These are phyloP conservation scores for Cerastoderma edule DNA, from an alignment of 2,888 invertebrate genomes.

Conservation along the genomic window DNA sequence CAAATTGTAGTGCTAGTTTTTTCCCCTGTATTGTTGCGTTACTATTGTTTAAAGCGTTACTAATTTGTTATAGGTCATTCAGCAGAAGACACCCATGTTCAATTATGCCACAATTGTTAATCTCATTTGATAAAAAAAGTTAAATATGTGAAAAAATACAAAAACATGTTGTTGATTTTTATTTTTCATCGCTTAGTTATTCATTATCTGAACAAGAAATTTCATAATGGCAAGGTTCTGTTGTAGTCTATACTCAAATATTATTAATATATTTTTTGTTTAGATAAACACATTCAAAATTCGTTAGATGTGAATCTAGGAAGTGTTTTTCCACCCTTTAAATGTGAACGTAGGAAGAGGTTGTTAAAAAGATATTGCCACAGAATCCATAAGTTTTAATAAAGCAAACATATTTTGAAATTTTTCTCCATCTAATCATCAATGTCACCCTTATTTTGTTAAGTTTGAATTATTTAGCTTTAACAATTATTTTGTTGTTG, in stretches of 20 bases:
- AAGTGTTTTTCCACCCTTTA: too few relatives aligned
- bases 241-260: neutral
- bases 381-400: too few relatives aligned
- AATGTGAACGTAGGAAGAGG: too few relatives aligned
- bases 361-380: too few relatives aligned
- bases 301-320: too few relatives aligned
- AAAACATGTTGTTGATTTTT: slow-evolving; percentile 14
- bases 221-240: neutral
- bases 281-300: too few relatives aligned
- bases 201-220: neutral
- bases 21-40: slow-evolving; percentile 33
- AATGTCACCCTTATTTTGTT: slow-evolving; percentile 25
- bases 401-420: neutral
- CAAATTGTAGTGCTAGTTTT: slow-evolving; percentile 16
- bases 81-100: slow-evolving; percentile 22
- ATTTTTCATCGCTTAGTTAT: slow-evolving; percentile 16
- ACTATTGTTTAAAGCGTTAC: slow-evolving; percentile 28
- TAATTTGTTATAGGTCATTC: slow-evolving; percentile 17
- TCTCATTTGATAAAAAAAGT: slow-evolving; percentile 10
- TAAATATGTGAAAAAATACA: slow-evolving; percentile 4
- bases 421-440: slow-evolving; percentile 11
- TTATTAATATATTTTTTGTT: too few relatives aligned
- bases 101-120: slow-evolving; percentile 16
- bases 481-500: slow-evolving; percentile 35
- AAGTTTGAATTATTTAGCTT: slow-evolving; percentile 41